Conservation (phyloP, 1,140 invertebrate species). For the Hylaeus volcanicus region DNA sequence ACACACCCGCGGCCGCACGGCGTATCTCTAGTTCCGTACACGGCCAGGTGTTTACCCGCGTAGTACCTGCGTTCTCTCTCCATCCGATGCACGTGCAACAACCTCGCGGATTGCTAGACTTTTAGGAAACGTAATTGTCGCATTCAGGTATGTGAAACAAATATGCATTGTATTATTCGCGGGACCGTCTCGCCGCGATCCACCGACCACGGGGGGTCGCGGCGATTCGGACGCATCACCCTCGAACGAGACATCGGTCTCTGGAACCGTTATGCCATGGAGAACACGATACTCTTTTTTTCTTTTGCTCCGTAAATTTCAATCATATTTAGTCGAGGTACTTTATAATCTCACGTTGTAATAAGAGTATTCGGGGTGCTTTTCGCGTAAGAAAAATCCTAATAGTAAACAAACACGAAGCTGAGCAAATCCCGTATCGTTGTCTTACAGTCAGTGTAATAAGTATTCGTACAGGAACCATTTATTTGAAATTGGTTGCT, state of each 20-base stretch:
- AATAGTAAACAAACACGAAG: too few species aligned
- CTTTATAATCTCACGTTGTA: too few species aligned
- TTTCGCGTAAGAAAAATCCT: too few species aligned
- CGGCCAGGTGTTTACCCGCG: conserved; percentile 39
- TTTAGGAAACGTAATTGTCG: conserved; percentile 64
- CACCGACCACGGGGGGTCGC: neutral
- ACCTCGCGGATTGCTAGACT: conserved; percentile 61
- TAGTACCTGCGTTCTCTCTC: conserved; percentile 63
- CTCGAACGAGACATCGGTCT: conserved; percentile 22
- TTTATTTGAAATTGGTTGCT: too few species aligned
- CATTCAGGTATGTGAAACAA: conserved; percentile 65
- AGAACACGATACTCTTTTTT: too few species aligned
- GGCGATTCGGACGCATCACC: neutral
- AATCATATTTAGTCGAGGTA: too few species aligned
- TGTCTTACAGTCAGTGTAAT: too few species aligned
- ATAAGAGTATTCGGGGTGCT: too few species aligned
- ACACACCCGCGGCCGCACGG: conserved; percentile 47
- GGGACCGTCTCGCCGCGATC: neutral
- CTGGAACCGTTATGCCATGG: too few species aligned
- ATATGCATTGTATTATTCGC: neutral
- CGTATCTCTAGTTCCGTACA: conserved; percentile 50
- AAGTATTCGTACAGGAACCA: too few species aligned
- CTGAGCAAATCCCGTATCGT: too few species aligned
- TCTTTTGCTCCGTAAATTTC: too few species aligned
- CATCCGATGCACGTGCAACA: conserved; percentile 60